A percentile compares a stretch with the other conserved stretches of the same genome.
Evolutionary conservation across 2,888 invertebrate genomes (phyloP).

Genomic region (Vesta saturnalis): DNA sequence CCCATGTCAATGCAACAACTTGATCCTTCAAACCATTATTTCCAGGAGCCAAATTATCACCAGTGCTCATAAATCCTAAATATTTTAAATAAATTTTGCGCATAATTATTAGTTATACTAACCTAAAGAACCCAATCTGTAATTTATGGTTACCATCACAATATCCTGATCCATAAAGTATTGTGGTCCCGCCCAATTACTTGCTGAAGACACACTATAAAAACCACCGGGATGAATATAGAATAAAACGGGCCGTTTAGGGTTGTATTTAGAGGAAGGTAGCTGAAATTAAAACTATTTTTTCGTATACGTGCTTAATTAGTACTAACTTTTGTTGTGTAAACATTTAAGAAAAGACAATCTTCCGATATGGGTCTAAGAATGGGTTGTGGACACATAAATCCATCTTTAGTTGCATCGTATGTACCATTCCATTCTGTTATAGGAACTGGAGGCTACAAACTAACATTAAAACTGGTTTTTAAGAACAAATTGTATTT

Average conservation of each 20-base stretch:
- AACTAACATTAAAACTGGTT: no score
- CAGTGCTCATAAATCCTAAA: slow-evolving; percentile 66
- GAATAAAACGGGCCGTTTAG: slow-evolving; percentile 66
- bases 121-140: slow-evolving; percentile 65
- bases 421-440: slow-evolving; percentile 54
- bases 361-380: slow-evolving; percentile 65
- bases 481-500: no score
- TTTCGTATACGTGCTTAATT: no score
- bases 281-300: slow-evolving; percentile 18
- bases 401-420: slow-evolving; percentile 56
- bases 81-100: no score
- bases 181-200: slow-evolving; percentile 64
- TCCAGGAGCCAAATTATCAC: slow-evolving; percentile 72
- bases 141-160: slow-evolving; percentile 69
- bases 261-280: slow-evolving; percentile 18
- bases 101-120: no score
- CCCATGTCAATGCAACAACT: slow-evolving; percentile 72
- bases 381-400: slow-evolving; percentile 55
- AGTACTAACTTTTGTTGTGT: slow-evolving; percentile 61
- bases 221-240: slow-evolving; percentile 72
- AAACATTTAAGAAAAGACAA: slow-evolving; percentile 73
- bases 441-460: slow-evolving; percentile 55
- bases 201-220: slow-evolving; percentile 67
- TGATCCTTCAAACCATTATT: slow-evolving; percentile 79
- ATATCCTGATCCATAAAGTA: slow-evolving; percentile 68